Evolutionary conservation across 2,888 invertebrate species (phyloP), one percentile per base, ranked within the genome.

Genomic region (Elysia crispata): DNA sequence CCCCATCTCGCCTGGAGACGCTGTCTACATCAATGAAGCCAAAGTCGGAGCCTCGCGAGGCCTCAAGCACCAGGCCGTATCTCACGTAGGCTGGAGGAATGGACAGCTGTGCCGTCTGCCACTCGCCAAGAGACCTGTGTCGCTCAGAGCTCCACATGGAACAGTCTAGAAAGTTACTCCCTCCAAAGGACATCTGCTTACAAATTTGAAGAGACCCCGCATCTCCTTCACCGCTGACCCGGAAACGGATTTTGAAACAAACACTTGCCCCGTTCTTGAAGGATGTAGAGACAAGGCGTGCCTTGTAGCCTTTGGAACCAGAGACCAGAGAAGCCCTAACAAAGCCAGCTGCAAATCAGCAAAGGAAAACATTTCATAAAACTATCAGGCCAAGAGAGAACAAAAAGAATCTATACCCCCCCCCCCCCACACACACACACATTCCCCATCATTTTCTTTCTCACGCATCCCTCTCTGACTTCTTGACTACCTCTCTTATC

Each of bases 241-340:
- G 76, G 76, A 77, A 82, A 33, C 77, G 69, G 67, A 84, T 82
- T 30, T 33, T 76, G 6, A 84, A 70, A 66, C 84, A 84, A 41
- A 80, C 74, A 31, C 75, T 33, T 15, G 83, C 69, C 20, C 77
- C 57, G 60, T 79, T 76, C 62, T 81, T 83, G 70, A 84, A 25
- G 23, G 50, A 18, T 18, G 79, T 80, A 54, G 84, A 84, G 25
- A 82, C 15, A 13, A 84, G 41, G 41, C 64, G n/a, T 1, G 83
- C 76, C 20, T 23, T 73, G n/a, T 80, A 75, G 28, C 83, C 83
- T 50, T 50, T 75, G 69, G 28, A 69, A 54, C 69, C 64, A 49
- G 1, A 23, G n/a, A 31, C 30, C 30, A 31, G 18, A 5, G 5
- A 31, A n/a, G 33, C 73, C 64, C 73, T 49, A 13, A 73, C 8